Evolutionary conservation across 2,797 vertebrate genomes (phyloP).

Genomic region (Acanthiza pusilla): DNA sequence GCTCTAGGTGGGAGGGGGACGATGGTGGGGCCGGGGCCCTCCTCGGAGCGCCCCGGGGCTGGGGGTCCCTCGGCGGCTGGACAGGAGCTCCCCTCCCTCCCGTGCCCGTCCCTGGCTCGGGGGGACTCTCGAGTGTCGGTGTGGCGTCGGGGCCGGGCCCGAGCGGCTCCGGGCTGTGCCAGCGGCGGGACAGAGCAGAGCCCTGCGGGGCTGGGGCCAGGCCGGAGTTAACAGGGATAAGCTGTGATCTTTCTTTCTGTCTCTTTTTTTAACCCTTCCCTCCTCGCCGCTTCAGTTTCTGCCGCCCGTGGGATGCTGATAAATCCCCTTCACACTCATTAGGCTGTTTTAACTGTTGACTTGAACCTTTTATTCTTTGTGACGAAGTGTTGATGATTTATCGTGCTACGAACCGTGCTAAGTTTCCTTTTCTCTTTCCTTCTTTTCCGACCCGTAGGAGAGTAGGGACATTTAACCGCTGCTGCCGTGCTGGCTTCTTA

Average conservation of each 20-base stretch:
- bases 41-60: not conserved
- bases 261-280: not conserved
- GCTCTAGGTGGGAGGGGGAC: not conserved
- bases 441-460: slow-evolving; percentile 24
- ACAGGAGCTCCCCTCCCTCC: not conserved
- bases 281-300: slow-evolving; percentile 14
- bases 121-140: fast-evolving
- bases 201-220: not conserved
- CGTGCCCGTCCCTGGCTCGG: fast-evolving
- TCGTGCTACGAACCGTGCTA: not conserved
- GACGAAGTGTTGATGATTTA: slow-evolving; percentile 68
- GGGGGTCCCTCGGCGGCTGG: not conserved
- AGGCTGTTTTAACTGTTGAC: slow-evolving; percentile 73
- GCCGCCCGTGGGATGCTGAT: slow-evolving; percentile 43
- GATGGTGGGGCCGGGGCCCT: not conserved
- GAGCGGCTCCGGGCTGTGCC: not conserved
- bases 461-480: slow-evolving; percentile 47
- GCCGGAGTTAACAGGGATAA: slow-evolving; percentile 28
- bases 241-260: not conserved
- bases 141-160: not conserved
- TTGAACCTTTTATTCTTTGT: slow-evolving; percentile 66
- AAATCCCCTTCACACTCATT: slow-evolving; percentile 31
- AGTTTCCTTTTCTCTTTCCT: slow-evolving; percentile 29
- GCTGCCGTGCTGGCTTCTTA: slow-evolving; percentile 51
- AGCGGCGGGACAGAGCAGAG: not conserved